These are phyloP conservation scores for Hylaeus volcanicus DNA, from an alignment of 1,140 invertebrate species.

Conservation along the genomic window DNA sequence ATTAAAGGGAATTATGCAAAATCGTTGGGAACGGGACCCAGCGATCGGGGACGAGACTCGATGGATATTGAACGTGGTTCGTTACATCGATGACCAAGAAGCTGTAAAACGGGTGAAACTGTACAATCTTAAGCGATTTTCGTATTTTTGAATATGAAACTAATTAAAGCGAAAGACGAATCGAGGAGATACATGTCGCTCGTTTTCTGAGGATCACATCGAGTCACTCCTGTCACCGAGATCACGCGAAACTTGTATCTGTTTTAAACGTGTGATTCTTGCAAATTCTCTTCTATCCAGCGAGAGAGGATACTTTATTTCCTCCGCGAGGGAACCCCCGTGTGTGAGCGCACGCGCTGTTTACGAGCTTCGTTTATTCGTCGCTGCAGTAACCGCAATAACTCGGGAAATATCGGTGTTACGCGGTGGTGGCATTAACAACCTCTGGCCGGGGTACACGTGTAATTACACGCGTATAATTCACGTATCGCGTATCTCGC, in stretches of 20 bases:
- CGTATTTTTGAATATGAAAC: too few relatives aligned
- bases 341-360: background rate
- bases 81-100: background rate
- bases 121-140: background rate
- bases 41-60: background rate
- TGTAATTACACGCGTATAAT: conserved; percentile 50
- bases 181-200: too few relatives aligned
- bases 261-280: too few relatives aligned
- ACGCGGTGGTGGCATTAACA: conserved; percentile 41
- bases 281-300: background rate
- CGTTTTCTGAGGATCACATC: too few relatives aligned
- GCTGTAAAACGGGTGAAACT: conserved; percentile 3
- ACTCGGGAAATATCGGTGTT: conserved; percentile 31
- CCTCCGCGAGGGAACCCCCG: too few relatives aligned
- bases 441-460: conserved; percentile 9
- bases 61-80: background rate
- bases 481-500: conserved; percentile 43
- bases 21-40: background rate
- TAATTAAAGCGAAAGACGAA: too few relatives aligned
- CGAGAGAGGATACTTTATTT: background rate
- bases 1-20: conserved; percentile 16
- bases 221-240: too few relatives aligned
- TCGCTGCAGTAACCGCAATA: conserved; percentile 3
- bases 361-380: conserved; percentile 14
- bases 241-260: too few relatives aligned